These are phyloP conservation scores for Nymphalis urticae DNA, from an alignment of 2,888 invertebrate genomes.

Conservation along the genomic window DNA sequence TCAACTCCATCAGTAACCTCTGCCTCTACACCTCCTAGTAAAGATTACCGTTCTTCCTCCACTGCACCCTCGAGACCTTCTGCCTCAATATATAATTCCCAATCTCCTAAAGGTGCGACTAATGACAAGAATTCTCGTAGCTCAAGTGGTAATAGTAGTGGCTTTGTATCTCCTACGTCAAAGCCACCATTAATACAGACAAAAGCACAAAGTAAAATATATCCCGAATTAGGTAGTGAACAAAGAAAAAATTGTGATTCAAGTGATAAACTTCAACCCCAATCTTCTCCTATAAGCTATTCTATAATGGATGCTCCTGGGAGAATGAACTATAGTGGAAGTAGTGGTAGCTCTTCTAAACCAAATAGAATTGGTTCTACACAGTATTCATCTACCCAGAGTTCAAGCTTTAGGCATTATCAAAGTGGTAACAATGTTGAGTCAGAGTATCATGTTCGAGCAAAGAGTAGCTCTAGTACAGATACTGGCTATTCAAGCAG, in stretches of 20 bases:
- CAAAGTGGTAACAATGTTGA: constrained; percentile 83
- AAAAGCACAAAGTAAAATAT: constrained; percentile 89
- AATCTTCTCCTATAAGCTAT: constrained; percentile 89
- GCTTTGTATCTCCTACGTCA: constrained; percentile 80
- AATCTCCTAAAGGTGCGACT: constrained; percentile 66
- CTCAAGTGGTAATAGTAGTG: constrained; percentile 63
- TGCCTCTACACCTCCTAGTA: constrained; percentile 76
- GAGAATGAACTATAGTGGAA: constrained; percentile 82
- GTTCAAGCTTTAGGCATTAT: constrained; percentile 83
- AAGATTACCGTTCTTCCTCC: constrained; percentile 84
- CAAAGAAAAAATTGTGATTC: constrained; percentile 81
- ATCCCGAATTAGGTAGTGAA: constrained; percentile 84
- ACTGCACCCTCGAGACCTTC: constrained; percentile 75
- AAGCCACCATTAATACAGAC: constrained; percentile 84
- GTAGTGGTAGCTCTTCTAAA: constrained; percentile 77
- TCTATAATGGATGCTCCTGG: constrained; percentile 87
- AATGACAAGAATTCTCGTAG: constrained; percentile 66
- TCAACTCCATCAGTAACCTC: constrained; percentile 83
- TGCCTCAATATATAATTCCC: constrained; percentile 68
- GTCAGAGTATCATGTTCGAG: constrained; percentile 83
- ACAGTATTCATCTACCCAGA: constrained; percentile 77
- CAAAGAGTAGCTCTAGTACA: constrained; percentile 83
- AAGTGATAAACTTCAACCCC: constrained; percentile 78
- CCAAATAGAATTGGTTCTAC: constrained; percentile 74
- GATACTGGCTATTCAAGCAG: constrained; percentile 84